These are phyloP conservation scores for Oxyscelio sp. DNA, from an alignment of 2,888 invertebrate species.

Conservation along the genomic window DNA sequence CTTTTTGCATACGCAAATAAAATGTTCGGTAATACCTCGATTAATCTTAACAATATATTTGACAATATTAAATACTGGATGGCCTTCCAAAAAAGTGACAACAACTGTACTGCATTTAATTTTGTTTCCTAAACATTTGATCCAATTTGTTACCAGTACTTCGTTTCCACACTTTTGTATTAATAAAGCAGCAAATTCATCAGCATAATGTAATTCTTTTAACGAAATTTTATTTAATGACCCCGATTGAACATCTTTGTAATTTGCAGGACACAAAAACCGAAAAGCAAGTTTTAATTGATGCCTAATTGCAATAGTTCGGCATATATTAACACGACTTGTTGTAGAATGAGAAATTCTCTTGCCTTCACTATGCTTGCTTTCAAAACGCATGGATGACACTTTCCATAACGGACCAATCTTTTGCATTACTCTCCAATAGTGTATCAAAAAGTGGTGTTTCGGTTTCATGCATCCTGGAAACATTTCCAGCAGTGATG, in stretches of 20 bases:
- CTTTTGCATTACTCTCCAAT: conserved; percentile 66
- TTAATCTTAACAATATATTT: neutral
- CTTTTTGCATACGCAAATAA: neutral
- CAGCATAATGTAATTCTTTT: neutral
- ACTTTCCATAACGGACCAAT: conserved; percentile 72
- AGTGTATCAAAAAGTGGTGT: conserved; percentile 75
- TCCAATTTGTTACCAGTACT: no score
- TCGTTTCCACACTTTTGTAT: no score
- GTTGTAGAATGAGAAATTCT: conserved; percentile 51
- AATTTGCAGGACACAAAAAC: conserved; percentile 20
- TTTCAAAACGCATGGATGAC: conserved; percentile 28
- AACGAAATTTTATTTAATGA: neutral
- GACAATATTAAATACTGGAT: no score
- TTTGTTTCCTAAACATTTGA: no score
- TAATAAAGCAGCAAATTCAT: neutral
- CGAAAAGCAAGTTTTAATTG: conserved; percentile 64
- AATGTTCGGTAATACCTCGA: neutral
- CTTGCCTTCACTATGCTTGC: conserved; percentile 59
- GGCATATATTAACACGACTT: conserved; percentile 71
- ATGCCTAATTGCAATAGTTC: conserved; percentile 71
- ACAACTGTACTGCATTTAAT: no score
- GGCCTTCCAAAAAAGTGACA: no score
- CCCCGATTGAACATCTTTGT: neutral
- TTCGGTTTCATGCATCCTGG: conserved; percentile 63
- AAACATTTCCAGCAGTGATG: neutral